A percentile compares a stretch with the other conserved stretches of the same genome.
phyloP scores from a whole-genome alignment of 1,140 invertebrate genomes.

The Bombus cullumanus region DNA sequence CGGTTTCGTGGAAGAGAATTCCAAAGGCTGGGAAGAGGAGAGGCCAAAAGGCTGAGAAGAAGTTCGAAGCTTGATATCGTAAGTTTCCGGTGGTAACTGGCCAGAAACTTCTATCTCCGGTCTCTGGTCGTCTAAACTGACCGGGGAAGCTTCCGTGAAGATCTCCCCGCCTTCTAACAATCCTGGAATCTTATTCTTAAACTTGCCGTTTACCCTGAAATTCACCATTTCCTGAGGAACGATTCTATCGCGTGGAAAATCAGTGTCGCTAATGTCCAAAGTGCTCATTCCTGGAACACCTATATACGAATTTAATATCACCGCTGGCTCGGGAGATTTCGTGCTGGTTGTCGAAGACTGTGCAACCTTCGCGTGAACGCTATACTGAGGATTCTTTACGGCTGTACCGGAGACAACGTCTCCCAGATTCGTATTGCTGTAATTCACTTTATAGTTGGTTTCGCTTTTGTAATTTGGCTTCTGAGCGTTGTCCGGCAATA shows the following conservation, averaged over 20 bases:
- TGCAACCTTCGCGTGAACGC: not conserved
- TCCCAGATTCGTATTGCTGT: not conserved
- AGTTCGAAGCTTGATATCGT: slow-evolving; percentile 71
- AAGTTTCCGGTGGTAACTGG: slow-evolving; percentile 74
- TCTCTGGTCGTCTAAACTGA: slow-evolving; percentile 3
- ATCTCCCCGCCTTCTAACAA: slow-evolving; percentile 53
- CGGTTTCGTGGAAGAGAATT: slow-evolving; percentile 21
- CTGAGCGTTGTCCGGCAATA: slow-evolving; percentile 18
- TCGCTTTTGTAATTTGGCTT: not conserved
- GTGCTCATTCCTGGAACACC: slow-evolving; percentile 65
- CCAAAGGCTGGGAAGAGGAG: not conserved
- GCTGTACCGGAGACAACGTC: not conserved
- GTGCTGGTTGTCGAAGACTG: not conserved
- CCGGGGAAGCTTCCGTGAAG: not conserved
- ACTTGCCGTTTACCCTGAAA: slow-evolving; percentile 76
- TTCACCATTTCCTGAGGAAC: slow-evolving; percentile 74
- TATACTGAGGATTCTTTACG: not conserved
- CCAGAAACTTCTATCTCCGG: slow-evolving; percentile 75
- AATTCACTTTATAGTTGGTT: slow-evolving; percentile 24
- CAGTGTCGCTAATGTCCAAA: slow-evolving; percentile 71
- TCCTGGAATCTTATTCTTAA: slow-evolving; percentile 74
- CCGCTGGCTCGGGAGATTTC: not conserved
- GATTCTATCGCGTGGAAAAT: slow-evolving; percentile 76
- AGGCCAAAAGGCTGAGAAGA: slow-evolving; percentile 43
- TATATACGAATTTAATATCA: slow-evolving; percentile 19